Percentiles rank a stretch among this genome's conserved stretches.
These are phyloP conservation scores for Cheiracanthium punctorium DNA, from an alignment of 2,888 invertebrate genomes.

Conservation along the genomic window DNA sequence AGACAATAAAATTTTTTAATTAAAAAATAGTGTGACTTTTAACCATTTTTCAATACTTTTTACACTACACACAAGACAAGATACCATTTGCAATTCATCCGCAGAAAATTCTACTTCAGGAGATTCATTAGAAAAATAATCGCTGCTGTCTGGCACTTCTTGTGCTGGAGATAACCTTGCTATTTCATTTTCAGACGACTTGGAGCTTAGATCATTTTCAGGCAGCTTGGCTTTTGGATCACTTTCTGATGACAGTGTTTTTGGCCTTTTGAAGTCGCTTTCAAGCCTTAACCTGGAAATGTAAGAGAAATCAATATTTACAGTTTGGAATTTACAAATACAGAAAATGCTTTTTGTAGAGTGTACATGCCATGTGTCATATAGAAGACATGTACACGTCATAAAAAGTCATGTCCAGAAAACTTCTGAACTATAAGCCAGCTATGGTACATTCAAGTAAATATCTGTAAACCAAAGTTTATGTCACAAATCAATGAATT, in stretches of 20 bases:
- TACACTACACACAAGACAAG: constrained; percentile 21
- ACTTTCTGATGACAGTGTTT: constrained; percentile 18
- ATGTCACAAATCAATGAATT: no score
- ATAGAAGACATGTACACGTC: neutral
- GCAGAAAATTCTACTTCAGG: constrained; percentile 83
- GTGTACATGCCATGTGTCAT: neutral
- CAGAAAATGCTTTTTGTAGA: neutral
- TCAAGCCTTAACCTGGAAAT: constrained; percentile 72
- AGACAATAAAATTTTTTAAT: no score
- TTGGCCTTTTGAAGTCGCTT: constrained; percentile 51
- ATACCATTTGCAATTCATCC: constrained; percentile 89
- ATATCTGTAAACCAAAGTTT: no score
- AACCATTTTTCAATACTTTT: no score
- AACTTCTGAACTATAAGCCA: no score
- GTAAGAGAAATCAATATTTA: neutral
- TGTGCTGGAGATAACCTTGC: neutral
- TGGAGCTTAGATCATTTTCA: neutral
- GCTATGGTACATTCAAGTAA: no score
- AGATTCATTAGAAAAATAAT: constrained; percentile 21
- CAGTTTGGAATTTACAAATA: neutral
- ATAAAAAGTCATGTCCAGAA: no score
- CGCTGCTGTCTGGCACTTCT: constrained; percentile 14
- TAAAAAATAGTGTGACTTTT: no score
- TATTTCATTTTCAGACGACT: constrained; percentile 22
- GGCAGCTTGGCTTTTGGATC: neutral